These are phyloP conservation scores for Ryuthela nishihirai DNA, from an alignment of 2,888 invertebrate genomes.

Conservation along the genomic window DNA sequence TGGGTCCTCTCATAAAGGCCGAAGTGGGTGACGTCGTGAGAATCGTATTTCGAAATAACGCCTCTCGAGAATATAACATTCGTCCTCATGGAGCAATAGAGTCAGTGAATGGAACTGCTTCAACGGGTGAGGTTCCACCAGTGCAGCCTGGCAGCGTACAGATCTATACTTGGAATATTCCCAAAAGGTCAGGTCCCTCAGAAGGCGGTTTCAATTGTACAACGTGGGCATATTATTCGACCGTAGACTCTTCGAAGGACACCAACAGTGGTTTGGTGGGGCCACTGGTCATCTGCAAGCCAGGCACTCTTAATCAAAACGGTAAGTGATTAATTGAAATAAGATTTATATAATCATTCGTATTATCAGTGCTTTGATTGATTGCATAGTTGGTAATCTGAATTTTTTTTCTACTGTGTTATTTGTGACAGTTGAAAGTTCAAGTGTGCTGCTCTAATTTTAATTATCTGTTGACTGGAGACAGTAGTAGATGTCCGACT, in stretches of 20 bases:
- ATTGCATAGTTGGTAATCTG: too few species aligned
- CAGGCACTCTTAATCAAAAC: too few species aligned
- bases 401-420: too few species aligned
- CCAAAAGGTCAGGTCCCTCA: slow-evolving; percentile 17
- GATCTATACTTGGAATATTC: slow-evolving; percentile 21
- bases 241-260: slow-evolving; percentile 15
- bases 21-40: slow-evolving; percentile 44
- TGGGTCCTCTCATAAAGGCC: slow-evolving; percentile 45
- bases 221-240: slow-evolving; percentile 31
- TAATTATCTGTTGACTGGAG: too few species aligned
- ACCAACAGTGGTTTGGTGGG: slow-evolving; percentile 24
- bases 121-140: slow-evolving; percentile 4
- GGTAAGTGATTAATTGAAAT: too few species aligned
- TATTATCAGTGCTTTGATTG: too few species aligned
- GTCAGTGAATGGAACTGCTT: background rate
- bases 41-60: slow-evolving; percentile 23
- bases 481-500: too few species aligned
- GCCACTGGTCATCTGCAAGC: slow-evolving; percentile 20
- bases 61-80: slow-evolving; percentile 11
- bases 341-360: too few species aligned
- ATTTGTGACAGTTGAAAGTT: too few species aligned
- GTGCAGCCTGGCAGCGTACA: slow-evolving; percentile 17
- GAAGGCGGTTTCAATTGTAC: slow-evolving; percentile 21
- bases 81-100: slow-evolving; percentile 23
- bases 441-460: too few species aligned